These are phyloP conservation scores for Myotis brandtii DNA, from an alignment of 2,113 vertebrate genomes.

Conservation along the genomic window DNA sequence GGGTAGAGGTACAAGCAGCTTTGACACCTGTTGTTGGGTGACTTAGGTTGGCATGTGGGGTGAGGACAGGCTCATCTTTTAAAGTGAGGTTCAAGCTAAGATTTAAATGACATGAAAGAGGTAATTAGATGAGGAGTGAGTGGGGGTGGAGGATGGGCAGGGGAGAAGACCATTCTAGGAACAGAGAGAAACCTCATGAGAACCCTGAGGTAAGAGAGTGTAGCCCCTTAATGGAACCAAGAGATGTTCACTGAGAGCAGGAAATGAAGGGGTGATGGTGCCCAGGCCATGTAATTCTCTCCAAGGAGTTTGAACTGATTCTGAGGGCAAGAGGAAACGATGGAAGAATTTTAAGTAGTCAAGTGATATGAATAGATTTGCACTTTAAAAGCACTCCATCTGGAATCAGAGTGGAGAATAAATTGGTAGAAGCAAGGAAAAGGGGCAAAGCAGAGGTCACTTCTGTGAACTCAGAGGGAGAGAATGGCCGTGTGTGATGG, in stretches of 20 bases:
- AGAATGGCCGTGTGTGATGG: neutral
- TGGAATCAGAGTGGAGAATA: conserved; percentile 65
- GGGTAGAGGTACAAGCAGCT: neutral
- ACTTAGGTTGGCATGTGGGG: neutral
- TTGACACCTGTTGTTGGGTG: neutral
- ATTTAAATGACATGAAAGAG: neutral
- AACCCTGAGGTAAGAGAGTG: neutral
- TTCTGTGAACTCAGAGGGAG: neutral
- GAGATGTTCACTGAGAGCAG: neutral
- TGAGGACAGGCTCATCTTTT: neutral
- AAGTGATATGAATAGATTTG: conserved; percentile 79
- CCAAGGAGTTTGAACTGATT: conserved; percentile 56
- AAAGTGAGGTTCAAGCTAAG: neutral
- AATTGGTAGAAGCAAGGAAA: conserved; percentile 31
- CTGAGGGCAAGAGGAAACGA: conserved; percentile 64
- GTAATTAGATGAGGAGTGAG: neutral
- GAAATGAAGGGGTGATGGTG: neutral
- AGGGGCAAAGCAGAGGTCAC: neutral
- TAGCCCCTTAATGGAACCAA: neutral
- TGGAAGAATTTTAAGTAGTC: conserved; percentile 76
- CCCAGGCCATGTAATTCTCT: neutral
- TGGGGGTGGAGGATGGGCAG: neutral
- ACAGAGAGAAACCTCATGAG: neutral
- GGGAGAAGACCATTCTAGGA: neutral
- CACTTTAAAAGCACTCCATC: conserved; percentile 78